A percentile compares a stretch with the other conserved stretches of the same genome.
Evolutionary conservation across 2,113 vertebrate species (phyloP).

Genomic region (Nothobranchius kuhntae): DNA sequence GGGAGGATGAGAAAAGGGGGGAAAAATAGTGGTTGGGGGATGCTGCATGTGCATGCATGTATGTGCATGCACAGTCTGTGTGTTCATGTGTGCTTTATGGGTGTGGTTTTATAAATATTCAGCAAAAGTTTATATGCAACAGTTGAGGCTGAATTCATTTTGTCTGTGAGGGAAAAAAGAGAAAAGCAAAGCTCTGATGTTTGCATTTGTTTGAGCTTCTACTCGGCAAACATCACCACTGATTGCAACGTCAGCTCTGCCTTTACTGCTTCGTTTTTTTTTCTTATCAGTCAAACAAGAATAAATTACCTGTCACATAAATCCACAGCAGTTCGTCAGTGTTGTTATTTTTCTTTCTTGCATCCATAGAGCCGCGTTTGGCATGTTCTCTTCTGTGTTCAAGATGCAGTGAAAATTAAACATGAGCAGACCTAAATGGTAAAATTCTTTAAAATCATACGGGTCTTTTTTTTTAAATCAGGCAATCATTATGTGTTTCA

Average conservation of each 20-base stretch:
- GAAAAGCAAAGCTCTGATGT: conserved; percentile 18
- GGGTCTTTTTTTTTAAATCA: no score
- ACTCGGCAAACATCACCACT: conserved; percentile 33
- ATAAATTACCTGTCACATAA: conserved; percentile 25
- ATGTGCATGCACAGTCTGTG: conserved; percentile 33
- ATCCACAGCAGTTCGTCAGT: conserved; percentile 5
- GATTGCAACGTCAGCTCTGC: conserved; percentile 16
- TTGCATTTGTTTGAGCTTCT: conserved; percentile 24
- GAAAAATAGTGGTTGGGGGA: background rate
- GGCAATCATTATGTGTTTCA: conserved; percentile 1
- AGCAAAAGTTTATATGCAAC: conserved; percentile 23
- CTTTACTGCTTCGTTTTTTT: conserved; percentile 10
- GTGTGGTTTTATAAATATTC: conserved; percentile 33
- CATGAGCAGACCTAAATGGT: background rate
- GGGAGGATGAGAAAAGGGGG: conserved; percentile 57
- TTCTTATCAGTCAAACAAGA: background rate
- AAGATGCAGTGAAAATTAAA: conserved; percentile 1
- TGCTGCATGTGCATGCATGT: conserved; percentile 21
- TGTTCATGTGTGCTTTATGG: conserved; percentile 12
- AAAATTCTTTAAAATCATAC: no score
- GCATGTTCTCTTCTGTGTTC: background rate
- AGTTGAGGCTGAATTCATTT: conserved; percentile 33
- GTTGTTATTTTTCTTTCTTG: background rate
- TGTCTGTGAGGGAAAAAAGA: conserved; percentile 39
- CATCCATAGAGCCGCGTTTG: conserved; percentile 14